Evolutionary conservation across 1,140 invertebrate genomes (phyloP), one percentile per base, ranked within the genome.

Genomic region (Vanessa atalanta): DNA sequence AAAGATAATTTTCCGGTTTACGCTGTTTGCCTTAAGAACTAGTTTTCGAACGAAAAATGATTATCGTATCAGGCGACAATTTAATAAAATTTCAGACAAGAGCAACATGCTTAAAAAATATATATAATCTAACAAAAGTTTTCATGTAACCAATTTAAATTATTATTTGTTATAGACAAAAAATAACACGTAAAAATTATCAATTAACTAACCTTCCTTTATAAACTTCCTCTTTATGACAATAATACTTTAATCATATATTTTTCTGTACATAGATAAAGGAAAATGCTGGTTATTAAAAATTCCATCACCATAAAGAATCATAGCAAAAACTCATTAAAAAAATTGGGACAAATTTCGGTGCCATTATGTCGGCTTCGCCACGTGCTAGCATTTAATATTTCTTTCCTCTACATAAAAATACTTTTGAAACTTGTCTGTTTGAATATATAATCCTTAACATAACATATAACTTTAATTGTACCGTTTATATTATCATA

Each of bases 311-410:
- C 53, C 53, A 57, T 57, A 57, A 57, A 57, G 50, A n/a, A 53
- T 57, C 16, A 57, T 23, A 23, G 8, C 53, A 23, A 12, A 16
- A n/a, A 57, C 53, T 23, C 23, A 57, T 23, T 57, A 57, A 61
- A 61, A 57, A 61, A 72, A 53, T 53, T 65, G 12, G 70, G 37
- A 65, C 48, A 64, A 72, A 3, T 57, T 72, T 65, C 12, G 70
- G 70, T 61, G 70, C 63, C 70, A 37, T 50, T 3, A 14, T 13
- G 70, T 55, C 70, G 63, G 48, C 63, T 65, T 3, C 23, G 70
- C 37, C 70, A 72, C 70, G 63, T 65, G 63, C 61, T 43, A 15
- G 20, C 47, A 50, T 51, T 72, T 65, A 65, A 72, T 65, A 16
- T 48, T 26, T 50, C 48, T 15, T 37, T 61, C 23, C 2, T 61